A percentile compares a stretch with the other conserved stretches of the same genome.
Conservation (phyloP, 2,797 vertebrate species). For the Benthosema pterotum region DNA sequence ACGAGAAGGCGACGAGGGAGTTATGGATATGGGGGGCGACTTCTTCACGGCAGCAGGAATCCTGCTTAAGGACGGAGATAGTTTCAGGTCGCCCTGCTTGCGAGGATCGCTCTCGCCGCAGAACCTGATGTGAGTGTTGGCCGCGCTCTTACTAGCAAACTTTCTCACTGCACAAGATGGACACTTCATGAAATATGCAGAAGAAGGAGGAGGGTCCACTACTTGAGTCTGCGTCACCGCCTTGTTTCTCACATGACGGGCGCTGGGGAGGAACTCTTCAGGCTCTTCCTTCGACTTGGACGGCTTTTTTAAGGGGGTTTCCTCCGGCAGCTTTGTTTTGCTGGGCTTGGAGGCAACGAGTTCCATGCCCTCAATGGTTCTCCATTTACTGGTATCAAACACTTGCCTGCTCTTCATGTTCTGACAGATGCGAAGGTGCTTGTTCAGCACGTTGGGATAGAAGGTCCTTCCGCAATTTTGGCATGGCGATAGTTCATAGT, state of each 20-base stretch:
- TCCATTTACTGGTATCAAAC: no score
- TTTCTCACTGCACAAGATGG: slow-evolving; percentile 91
- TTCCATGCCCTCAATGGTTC: no score
- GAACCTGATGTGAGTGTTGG: slow-evolving; percentile 96
- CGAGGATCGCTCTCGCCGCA: slow-evolving; percentile 94
- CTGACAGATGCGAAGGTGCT: no score
- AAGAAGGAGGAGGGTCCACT: slow-evolving; percentile 94
- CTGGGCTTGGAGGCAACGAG: no score
- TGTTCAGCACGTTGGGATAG: no score
- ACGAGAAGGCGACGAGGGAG: slow-evolving; percentile 83
- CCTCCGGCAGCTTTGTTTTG: slow-evolving; percentile 33
- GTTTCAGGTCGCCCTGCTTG: slow-evolving; percentile 83
- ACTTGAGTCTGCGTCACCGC: slow-evolving; percentile 90
- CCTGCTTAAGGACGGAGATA: slow-evolving; percentile 83
- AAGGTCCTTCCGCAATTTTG: no score
- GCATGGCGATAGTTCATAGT: no score
- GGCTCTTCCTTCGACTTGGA: slow-evolving; percentile 96
- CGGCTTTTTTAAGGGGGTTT: slow-evolving; percentile 88
- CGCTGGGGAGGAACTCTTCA: slow-evolving; percentile 93
- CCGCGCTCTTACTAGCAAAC: slow-evolving; percentile 88
- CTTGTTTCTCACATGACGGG: slow-evolving; percentile 91
- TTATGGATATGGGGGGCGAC: slow-evolving; percentile 72
- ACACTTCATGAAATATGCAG: slow-evolving; percentile 87
- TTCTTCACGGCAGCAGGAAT: slow-evolving; percentile 84
- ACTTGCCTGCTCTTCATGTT: no score